Evolutionary conservation across 2,113 vertebrate species (phyloP).

Genomic region (Acanthochromis polyacanthus): DNA sequence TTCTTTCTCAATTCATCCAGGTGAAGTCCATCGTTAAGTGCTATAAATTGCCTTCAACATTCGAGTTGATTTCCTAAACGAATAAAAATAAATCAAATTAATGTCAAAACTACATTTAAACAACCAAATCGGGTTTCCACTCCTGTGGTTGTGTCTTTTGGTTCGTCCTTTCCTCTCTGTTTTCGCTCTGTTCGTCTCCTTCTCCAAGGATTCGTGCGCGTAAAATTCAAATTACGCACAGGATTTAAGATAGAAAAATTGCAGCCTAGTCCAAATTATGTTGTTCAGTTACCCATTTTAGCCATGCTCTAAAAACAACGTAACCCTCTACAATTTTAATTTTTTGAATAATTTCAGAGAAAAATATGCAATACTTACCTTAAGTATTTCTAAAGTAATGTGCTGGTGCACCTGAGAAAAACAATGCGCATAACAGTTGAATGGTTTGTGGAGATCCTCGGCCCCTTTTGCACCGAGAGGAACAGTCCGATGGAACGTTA

Average conservation of each 20-base stretch:
- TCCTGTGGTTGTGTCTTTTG: not conserved
- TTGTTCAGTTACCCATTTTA: not conserved
- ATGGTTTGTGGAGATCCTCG: conserved; percentile 20
- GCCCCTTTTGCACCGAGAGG: conserved; percentile 14
- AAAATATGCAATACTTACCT: conserved; percentile 54
- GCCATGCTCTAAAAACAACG: not conserved
- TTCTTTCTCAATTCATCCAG: no score
- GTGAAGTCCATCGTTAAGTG: no score
- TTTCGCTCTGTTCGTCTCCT: not conserved
- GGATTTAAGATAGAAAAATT: not conserved
- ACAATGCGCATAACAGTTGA: not conserved
- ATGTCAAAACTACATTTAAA: not conserved
- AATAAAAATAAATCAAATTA: not conserved
- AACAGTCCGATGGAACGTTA: conserved; percentile 28
- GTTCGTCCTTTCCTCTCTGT: not conserved
- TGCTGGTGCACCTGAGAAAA: conserved; percentile 41
- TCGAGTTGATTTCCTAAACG: not conserved
- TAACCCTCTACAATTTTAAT: not conserved
- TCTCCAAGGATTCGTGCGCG: conserved; percentile 16
- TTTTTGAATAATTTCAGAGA: not conserved
- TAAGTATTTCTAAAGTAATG: conserved; percentile 62
- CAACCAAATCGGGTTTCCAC: not conserved
- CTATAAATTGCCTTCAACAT: not conserved
- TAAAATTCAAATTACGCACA: conserved; percentile 62
- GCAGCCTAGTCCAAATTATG: not conserved